A percentile compares a stretch with the other conserved stretches of the same genome.
These are phyloP conservation scores for Platypus cylindrus DNA, from an alignment of 2,888 invertebrate genomes.

Conservation along the genomic window DNA sequence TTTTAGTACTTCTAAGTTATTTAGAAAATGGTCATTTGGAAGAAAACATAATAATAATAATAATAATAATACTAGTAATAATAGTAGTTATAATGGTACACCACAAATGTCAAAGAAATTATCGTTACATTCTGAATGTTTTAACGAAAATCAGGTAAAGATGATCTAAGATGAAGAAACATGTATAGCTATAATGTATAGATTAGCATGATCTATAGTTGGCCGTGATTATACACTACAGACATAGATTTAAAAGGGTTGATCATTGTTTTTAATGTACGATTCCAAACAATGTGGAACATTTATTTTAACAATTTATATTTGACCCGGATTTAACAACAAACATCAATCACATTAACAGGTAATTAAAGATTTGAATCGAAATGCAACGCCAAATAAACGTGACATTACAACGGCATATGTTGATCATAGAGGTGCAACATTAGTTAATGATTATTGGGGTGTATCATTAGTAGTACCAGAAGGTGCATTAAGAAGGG, in stretches of 20 bases:
- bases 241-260: no score
- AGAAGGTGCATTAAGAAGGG: slow-evolving; percentile 71
- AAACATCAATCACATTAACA: no score
- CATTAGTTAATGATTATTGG: slow-evolving; percentile 75
- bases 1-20: slow-evolving; percentile 28
- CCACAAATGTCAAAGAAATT: slow-evolving; percentile 27
- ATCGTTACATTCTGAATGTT: slow-evolving; percentile 20
- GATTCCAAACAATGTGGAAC: no score
- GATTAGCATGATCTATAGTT: no score
- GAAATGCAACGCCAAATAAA: slow-evolving; percentile 26
- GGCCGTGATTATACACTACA: no score
- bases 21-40: slow-evolving; percentile 31
- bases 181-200: no score
- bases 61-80: no score
- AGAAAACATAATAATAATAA: slow-evolving; percentile 23
- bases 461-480: slow-evolving; percentile 85
- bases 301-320: no score
- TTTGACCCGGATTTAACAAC: no score
- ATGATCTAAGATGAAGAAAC: no score
- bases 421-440: slow-evolving; percentile 69
- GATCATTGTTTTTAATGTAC: no score
- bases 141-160: slow-evolving; percentile 21
- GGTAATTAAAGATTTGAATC: slow-evolving; percentile 21
- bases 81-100: no score
- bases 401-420: slow-evolving; percentile 39